phyloP scores from a whole-genome alignment of 2,113 vertebrate species.

The Bos taurus region DNA sequence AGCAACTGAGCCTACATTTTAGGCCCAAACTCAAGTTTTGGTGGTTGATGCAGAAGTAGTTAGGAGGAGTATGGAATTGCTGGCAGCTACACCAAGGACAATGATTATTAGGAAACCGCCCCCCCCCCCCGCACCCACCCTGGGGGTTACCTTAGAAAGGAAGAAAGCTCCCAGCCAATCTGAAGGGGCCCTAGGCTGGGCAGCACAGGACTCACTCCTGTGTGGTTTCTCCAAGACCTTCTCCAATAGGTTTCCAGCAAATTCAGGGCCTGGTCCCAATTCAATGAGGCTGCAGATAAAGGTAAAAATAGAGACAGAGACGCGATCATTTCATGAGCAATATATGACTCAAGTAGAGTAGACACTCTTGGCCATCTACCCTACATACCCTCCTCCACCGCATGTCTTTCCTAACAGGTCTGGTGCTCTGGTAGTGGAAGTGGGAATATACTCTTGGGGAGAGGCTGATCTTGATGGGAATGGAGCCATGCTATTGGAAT shows the following conservation, averaged over 20 bases:
- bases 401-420: neutral
- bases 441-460: neutral
- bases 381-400: neutral
- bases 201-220: neutral
- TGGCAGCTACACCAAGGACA: neutral
- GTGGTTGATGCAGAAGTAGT: neutral
- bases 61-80: neutral
- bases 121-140: neutral
- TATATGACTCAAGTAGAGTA: neutral
- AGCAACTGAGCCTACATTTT: neutral
- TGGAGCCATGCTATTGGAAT: neutral
- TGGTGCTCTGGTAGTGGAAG: neutral
- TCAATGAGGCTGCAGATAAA: neutral
- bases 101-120: neutral
- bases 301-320: neutral
- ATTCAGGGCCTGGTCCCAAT: neutral
- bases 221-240: neutral
- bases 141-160: neutral
- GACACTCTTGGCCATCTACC: neutral
- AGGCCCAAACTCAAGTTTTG: neutral
- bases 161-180: neutral
- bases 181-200: neutral
- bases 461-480: neutral
- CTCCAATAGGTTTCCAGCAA: conserved; percentile 4
- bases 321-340: neutral